Conservation (phyloP, 2,113 vertebrate genomes). For the Hoplias malabaricus region DNA sequence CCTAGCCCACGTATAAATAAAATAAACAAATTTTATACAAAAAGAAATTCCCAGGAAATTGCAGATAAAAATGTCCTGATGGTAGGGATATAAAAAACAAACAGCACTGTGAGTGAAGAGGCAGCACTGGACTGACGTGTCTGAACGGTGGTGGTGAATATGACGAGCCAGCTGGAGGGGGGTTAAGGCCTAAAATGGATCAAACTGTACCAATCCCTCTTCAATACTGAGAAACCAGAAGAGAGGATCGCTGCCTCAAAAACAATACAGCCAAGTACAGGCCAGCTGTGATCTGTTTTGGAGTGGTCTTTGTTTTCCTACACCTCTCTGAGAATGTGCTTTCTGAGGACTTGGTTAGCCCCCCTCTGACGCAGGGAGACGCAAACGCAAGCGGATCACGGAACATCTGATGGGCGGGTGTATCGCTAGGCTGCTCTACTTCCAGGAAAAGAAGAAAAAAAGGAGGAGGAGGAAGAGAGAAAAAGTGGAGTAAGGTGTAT, state of each 20-base stretch:
- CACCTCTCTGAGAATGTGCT: slow-evolving; percentile 56
- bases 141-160: not conserved
- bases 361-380: slow-evolving; percentile 51
- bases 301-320: slow-evolving; percentile 57
- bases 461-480: slow-evolving; percentile 31
- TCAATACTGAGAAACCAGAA: slow-evolving; percentile 35
- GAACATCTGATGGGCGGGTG: slow-evolving; percentile 73
- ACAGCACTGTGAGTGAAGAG: not conserved
- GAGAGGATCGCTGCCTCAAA: slow-evolving; percentile 15
- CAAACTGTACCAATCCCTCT: slow-evolving; percentile 33
- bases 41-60: not conserved
- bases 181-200: slow-evolving; percentile 8
- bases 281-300: slow-evolving; percentile 37
- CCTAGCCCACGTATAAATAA: no score
- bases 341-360: slow-evolving; percentile 46
- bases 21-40: no score
- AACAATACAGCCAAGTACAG: slow-evolving; percentile 35
- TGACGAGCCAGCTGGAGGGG: slow-evolving; percentile 10
- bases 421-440: slow-evolving; percentile 75
- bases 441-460: slow-evolving; percentile 57
- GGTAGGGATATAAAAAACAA: slow-evolving; percentile 7
- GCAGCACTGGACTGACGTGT: not conserved
- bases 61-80: not conserved
- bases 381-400: slow-evolving; percentile 31
- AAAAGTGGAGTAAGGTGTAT: slow-evolving; percentile 61